Base-by-base conservation (phyloP, 1,140 invertebrate genomes). In the Dolichoris vasculosae region DNA sequence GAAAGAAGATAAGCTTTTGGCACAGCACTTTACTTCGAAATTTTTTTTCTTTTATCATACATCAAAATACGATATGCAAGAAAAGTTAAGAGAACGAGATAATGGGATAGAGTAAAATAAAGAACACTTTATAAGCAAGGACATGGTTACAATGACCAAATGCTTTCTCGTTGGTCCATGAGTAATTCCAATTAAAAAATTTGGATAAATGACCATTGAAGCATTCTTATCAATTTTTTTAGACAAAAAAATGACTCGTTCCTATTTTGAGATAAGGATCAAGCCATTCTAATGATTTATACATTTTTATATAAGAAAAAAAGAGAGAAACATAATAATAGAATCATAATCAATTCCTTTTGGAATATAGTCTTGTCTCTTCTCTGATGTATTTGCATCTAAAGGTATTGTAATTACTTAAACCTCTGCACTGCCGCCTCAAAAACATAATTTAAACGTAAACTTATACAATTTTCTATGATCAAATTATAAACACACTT, bases 391-490 rank as follows among this genome's bases (percentile, higher is more conserved):
- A 83, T 76, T 76, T 80, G 51, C 81, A 81, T 80, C 76, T 84
- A 38, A 83, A 80, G 23, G 30, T 82, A 86, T 67, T 82, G 48
- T 86, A 86, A 78, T 90, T 67, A 79, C 46, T 84, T 85, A 48
- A 64, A 93, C 89, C 89, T 93, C 90, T 88, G 90, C 91, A 93
- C 91, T 93, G 92, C 91, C 91, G 89, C 89, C 90, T 38, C 86
- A 90, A 91, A 91, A 91, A 90, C 86, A 84, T 69, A 84, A 64
- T 48, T 73, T 71, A 82, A 51, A 59, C 20, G 43, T 79, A 35
- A 69, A 83, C 43, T 77, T 77, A 67, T 76, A 76, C 77, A 67
- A 80, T 81, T 81, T 84, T 84, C 51, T 83, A 80, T 38, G 35
- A 43, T 78, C 20, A 32, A 67, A 30, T 67, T 71, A 20, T 35